Evolutionary conservation across 2,113 vertebrate genomes (phyloP).

Genomic region (Pitta sordida): DNA sequence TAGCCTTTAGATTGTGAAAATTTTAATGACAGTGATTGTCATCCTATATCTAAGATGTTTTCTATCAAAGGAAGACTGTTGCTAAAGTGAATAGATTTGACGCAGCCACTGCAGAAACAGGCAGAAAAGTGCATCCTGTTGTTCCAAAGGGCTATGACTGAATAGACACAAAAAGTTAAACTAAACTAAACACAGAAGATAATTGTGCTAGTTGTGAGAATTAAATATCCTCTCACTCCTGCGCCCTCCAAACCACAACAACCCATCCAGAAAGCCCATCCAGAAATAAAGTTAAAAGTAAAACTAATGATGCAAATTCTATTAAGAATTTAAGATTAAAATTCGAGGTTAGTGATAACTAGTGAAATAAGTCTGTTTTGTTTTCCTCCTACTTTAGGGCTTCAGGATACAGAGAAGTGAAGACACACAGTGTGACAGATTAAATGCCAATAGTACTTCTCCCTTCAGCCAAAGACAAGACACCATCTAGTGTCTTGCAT

Average conservation of each 20-base stretch:
- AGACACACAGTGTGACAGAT: not conserved
- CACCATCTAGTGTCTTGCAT: not conserved
- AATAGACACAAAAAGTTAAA: not conserved
- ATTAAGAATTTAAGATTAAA: not conserved
- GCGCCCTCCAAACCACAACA: accelerated
- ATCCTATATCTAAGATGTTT: not conserved
- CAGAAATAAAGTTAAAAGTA: not conserved
- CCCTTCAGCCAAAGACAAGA: not conserved
- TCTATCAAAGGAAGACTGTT: not conserved
- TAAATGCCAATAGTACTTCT: not conserved
- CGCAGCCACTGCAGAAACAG: not conserved
- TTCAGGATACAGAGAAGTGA: not conserved
- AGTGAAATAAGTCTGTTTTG: not conserved
- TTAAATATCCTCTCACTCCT: not conserved
- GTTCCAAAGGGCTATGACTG: not conserved
- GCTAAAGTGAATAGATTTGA: not conserved
- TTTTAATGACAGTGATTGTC: not conserved
- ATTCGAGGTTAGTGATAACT: not conserved
- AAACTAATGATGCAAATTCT: not conserved
- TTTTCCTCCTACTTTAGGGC: not conserved
- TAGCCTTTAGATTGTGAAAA: not conserved
- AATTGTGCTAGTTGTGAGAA: not conserved
- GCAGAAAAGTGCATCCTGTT: not conserved
- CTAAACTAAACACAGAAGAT: not conserved
- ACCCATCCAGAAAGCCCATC: not conserved